Percentiles rank a stretch among this genome's conserved stretches.
phyloP scores from a whole-genome alignment of 2,113 vertebrate species.

The Osmerus mordax region DNA sequence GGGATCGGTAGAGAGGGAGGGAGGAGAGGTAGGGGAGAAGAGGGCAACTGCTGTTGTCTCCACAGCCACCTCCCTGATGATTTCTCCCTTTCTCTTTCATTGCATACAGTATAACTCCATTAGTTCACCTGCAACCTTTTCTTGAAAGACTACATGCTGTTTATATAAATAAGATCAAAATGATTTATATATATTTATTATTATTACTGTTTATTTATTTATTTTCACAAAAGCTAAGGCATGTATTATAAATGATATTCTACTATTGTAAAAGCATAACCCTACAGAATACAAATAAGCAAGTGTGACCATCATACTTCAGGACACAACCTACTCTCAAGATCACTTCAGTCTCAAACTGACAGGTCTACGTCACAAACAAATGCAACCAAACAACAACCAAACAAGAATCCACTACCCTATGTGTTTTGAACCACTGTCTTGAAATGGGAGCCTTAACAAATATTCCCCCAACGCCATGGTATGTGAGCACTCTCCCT shows the following conservation, averaged over 20 bases:
- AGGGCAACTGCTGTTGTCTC: conserved; percentile 56
- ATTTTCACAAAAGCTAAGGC: too few relatives aligned
- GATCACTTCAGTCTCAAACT: neutral
- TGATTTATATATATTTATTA: too few relatives aligned
- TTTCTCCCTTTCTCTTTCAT: neutral
- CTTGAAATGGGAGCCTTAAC: conserved; percentile 1
- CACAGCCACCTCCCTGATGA: too few relatives aligned
- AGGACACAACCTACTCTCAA: too few relatives aligned
- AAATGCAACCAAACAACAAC: neutral
- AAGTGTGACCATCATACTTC: neutral
- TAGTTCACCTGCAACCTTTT: too few relatives aligned
- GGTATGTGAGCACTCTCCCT: conserved; percentile 8
- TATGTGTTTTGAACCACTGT: neutral
- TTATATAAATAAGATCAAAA: too few relatives aligned
- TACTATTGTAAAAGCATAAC: too few relatives aligned
- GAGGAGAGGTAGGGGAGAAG: neutral
- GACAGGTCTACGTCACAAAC: neutral
- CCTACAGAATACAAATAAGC: neutral
- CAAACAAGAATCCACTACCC: too few relatives aligned
- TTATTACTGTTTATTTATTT: too few relatives aligned
- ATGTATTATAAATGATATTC: too few relatives aligned
- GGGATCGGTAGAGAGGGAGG: neutral
- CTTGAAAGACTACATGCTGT: too few relatives aligned
- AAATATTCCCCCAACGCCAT: conserved; percentile 22
- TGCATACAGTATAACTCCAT: too few relatives aligned